Base-by-base conservation (phyloP, 92 coral and sea anemone genomes). In the Galaxea fascicularis region DNA sequence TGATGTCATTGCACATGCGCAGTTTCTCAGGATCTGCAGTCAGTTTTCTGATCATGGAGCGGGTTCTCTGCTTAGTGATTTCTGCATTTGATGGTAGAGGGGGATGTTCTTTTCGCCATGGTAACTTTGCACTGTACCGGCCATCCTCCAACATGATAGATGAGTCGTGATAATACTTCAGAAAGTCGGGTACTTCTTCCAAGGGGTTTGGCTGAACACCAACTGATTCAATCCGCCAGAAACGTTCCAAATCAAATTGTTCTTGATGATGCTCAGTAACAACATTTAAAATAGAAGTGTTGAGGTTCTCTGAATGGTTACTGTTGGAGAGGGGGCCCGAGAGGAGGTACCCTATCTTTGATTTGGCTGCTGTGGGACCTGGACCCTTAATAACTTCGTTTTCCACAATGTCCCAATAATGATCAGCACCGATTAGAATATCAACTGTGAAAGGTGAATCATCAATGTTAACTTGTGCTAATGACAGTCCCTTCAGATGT, bases 331-430 rank as follows among this genome's bases (percentile, higher is more conserved):
- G n/a, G n/a, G n/a, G n/a, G n/a, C n/a, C n/a, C n/a, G n/a, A n/a
- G n/a, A n/a, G n/a, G n/a, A n/a, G n/a, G n/a, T n/a, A n/a, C n/a
- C n/a, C n/a, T n/a, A n/a, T n/a, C n/a, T n/a, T n/a, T n/a, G n/a
- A n/a, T n/a, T n/a, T n/a, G n/a, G n/a, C n/a, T n/a, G n/a, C n/a
- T n/a, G n/a, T n/a, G n/a, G n/a, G n/a, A n/a, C n/a, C n/a, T 51
- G 91, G 86, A 47, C 85, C 90, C 73, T 46, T 86, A 17, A 78
- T 76, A 17, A 91, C 73, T 20, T 91, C 65, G 65, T 87, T 63
- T 87, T 87, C 91, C 0, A 91, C 94, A 1, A 87, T 31, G 35
- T 77, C 89, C 94, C 91, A n/a, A n/a, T n/a, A n/a, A n/a, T n/a
- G n/a, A n/a, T n/a, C n/a, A n/a, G n/a, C n/a, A n/a, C n/a, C n/a